Conservation (phyloP, 2,888 invertebrate species). For the Resseliella maxima region DNA sequence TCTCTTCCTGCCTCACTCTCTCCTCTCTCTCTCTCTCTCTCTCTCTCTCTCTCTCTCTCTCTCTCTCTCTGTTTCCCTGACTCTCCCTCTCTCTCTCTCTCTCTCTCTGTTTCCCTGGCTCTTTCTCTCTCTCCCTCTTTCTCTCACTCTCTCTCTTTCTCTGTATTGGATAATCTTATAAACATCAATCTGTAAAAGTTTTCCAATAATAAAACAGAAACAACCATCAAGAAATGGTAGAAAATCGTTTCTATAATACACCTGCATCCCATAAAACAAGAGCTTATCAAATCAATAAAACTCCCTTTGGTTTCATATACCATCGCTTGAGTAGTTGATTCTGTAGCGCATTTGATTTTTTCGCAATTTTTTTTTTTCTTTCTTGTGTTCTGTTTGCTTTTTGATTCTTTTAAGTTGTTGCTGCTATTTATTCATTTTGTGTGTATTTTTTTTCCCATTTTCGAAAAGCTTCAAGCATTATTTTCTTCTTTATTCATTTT, state of each 20-base stretch:
- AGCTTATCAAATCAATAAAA: constrained; percentile 56
- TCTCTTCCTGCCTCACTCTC: too few species aligned
- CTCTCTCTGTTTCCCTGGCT: too few species aligned
- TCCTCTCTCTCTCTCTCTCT: too few species aligned
- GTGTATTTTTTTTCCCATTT: too few species aligned
- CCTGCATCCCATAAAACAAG: constrained; percentile 56
- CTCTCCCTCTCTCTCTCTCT: too few species aligned
- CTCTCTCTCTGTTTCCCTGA: too few species aligned
- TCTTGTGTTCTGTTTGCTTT: background rate
- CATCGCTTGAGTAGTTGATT: constrained; percentile 6
- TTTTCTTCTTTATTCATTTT: background rate
- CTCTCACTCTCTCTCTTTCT: background rate
- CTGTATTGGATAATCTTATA: constrained; percentile 36
- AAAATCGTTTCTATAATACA: constrained; percentile 55
- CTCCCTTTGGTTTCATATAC: constrained; percentile 35
- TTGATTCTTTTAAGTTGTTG: background rate
- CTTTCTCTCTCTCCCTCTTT: background rate
- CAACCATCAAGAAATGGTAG: constrained; percentile 30
- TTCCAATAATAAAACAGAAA: constrained; percentile 54
- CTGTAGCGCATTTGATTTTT: background rate
- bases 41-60: too few species aligned
- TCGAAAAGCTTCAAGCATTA: too few species aligned
- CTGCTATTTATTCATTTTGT: background rate
- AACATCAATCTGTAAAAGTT: constrained; percentile 55
- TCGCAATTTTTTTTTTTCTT: background rate